phyloP scores from a whole-genome alignment of 2,113 vertebrate genomes.

The Triplophysa siluroides region DNA sequence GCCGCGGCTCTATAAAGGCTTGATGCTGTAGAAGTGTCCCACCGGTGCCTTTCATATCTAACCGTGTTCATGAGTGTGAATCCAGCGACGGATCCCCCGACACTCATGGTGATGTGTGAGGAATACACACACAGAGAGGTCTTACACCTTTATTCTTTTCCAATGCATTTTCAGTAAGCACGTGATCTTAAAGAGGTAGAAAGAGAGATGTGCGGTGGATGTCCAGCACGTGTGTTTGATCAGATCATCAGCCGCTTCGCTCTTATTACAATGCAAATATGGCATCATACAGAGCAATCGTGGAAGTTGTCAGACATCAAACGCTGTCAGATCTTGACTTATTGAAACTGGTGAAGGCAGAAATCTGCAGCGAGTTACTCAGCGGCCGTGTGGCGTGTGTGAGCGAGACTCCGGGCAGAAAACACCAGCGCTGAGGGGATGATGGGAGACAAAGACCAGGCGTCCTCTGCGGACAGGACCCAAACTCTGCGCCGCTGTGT shows the following conservation, averaged over 20 bases:
- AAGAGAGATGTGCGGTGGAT: conserved; percentile 8
- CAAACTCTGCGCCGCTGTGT: conserved; percentile 48
- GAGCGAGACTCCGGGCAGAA: conserved; percentile 67
- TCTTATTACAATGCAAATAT: conserved; percentile 53
- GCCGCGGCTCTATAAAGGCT: conserved; percentile 26
- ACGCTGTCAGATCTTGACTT: conserved; percentile 68
- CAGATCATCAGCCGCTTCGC: conserved; percentile 14
- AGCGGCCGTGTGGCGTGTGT: conserved; percentile 66
- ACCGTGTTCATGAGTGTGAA: conserved; percentile 72
- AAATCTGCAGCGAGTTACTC: conserved; percentile 66
- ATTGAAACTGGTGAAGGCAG: conserved; percentile 70
- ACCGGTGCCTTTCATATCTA: conserved; percentile 68
- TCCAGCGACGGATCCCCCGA: conserved; percentile 69
- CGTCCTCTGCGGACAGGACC: conserved; percentile 60
- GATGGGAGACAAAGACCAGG: conserved; percentile 76
- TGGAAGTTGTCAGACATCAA: conserved; percentile 62
- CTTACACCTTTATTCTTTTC: too few species aligned
- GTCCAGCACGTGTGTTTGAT: conserved; percentile 2
- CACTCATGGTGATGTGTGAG: conserved; percentile 58
- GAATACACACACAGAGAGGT: conserved; percentile 45
- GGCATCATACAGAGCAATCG: conserved; percentile 26
- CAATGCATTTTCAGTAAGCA: too few species aligned
- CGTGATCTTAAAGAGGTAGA: too few species aligned
- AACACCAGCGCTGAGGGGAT: conserved; percentile 62
- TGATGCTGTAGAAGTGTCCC: conserved; percentile 46